A percentile compares a stretch with the other conserved stretches of the same genome.
Conservation (phyloP, 2,113 vertebrate genomes). For the Lepus timidus region DNA sequence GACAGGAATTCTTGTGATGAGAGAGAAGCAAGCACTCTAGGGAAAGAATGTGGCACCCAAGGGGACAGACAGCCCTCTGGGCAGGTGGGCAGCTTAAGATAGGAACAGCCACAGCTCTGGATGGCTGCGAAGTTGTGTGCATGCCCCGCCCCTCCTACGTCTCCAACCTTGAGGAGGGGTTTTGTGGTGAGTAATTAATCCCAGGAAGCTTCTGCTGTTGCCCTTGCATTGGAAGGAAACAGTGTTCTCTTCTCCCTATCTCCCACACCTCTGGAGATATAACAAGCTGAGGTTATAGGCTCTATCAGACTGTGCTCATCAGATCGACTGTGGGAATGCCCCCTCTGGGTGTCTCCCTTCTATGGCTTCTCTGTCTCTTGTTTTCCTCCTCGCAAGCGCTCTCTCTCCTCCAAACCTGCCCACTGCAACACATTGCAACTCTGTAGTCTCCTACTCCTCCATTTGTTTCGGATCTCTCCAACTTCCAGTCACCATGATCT, state of each 20-base stretch:
- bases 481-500: not conserved
- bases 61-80: not conserved
- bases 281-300: constrained; percentile 7
- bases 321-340: not conserved
- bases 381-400: not conserved
- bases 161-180: not conserved
- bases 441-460: not conserved
- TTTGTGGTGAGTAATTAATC: constrained; percentile 46
- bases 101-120: constrained; percentile 14
- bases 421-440: too few relatives aligned
- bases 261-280: constrained; percentile 17
- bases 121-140: not conserved
- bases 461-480: not conserved
- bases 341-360: too few relatives aligned
- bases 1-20: not conserved
- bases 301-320: not conserved
- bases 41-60: not conserved
- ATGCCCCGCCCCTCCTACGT: not conserved
- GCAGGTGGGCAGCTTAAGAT: not conserved
- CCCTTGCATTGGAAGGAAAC: constrained; percentile 53
- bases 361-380: not conserved
- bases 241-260: not conserved
- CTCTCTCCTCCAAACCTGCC: not conserved
- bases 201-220: not conserved
- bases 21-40: not conserved